Evolutionary conservation across 2,797 vertebrate genomes (phyloP).

Genomic region (Falco concolor): DNA sequence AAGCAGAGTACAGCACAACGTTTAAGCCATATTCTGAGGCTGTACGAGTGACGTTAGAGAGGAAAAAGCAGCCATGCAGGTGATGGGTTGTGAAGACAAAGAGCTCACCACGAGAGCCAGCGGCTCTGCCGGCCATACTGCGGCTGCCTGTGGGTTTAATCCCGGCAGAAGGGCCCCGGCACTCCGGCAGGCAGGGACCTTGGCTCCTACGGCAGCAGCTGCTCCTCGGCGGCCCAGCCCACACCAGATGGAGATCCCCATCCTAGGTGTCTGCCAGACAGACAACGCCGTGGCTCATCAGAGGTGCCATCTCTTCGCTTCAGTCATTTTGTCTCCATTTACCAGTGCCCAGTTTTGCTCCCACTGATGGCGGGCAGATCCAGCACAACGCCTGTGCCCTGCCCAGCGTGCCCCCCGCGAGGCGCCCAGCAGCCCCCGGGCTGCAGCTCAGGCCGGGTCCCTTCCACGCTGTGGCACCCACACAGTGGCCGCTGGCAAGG

Average conservation of each 20-base stretch:
- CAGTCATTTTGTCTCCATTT: background rate
- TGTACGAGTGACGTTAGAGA: accelerated
- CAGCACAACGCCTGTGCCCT: background rate
- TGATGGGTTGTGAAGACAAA: background rate
- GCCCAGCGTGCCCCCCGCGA: background rate
- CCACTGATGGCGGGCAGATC: background rate
- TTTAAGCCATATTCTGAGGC: background rate
- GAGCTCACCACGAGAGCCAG: background rate
- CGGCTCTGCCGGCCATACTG: background rate
- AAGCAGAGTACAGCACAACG: background rate
- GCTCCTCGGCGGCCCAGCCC: background rate
- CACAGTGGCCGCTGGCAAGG: background rate
- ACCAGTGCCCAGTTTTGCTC: background rate
- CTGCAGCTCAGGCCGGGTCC: background rate
- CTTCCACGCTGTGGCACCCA: accelerated
- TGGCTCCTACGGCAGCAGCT: conserved; percentile 30
- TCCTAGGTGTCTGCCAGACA: background rate
- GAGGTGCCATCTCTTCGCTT: background rate
- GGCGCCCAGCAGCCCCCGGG: accelerated
- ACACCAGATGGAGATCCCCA: background rate
- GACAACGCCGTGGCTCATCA: background rate
- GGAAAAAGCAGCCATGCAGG: background rate
- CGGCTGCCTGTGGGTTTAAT: background rate
- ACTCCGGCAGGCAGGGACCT: background rate
- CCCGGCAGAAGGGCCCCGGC: background rate